phyloP scores from a whole-genome alignment of 2,888 invertebrate genomes.

The Zaprionus bogoriensis region DNA sequence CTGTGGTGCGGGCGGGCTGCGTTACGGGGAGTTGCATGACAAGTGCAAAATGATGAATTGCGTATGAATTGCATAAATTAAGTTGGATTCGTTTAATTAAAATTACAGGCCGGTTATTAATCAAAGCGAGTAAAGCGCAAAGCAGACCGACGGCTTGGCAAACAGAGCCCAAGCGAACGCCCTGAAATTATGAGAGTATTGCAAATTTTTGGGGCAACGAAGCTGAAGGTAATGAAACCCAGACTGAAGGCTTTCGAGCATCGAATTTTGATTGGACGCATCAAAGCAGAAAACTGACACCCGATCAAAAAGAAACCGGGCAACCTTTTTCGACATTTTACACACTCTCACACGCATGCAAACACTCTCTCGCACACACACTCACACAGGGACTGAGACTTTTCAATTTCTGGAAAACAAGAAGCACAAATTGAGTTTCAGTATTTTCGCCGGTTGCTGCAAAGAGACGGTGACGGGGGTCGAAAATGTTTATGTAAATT shows the following conservation, averaged over 20 bases:
- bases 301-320: slow-evolving; percentile 4
- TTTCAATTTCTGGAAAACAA: slow-evolving; percentile 30
- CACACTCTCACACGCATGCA: slow-evolving; percentile 4
- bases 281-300: slow-evolving; percentile 57
- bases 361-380: slow-evolving; percentile 2
- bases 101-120: slow-evolving; percentile 70
- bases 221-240: background rate
- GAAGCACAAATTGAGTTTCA: slow-evolving; percentile 46
- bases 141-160: background rate
- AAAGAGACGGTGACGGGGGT: background rate
- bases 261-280: slow-evolving; percentile 74
- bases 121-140: slow-evolving; percentile 53
- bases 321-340: slow-evolving; percentile 19
- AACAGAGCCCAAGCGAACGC: background rate
- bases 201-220: background rate
- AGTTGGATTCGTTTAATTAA: slow-evolving; percentile 77
- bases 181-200: background rate
- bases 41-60: slow-evolving; percentile 78
- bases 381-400: slow-evolving; percentile 1
- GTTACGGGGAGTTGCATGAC: slow-evolving; percentile 68
- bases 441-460: slow-evolving; percentile 14
- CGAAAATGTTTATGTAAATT: slow-evolving; percentile 65
- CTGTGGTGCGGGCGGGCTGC: too few relatives aligned
- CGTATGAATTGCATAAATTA: slow-evolving; percentile 79
- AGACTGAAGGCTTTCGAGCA: slow-evolving; percentile 44